Percentiles rank a stretch among this genome's conserved stretches.
Evolutionary conservation across 2,888 invertebrate genomes (phyloP).

Genomic region (Ennomos erosarius): DNA sequence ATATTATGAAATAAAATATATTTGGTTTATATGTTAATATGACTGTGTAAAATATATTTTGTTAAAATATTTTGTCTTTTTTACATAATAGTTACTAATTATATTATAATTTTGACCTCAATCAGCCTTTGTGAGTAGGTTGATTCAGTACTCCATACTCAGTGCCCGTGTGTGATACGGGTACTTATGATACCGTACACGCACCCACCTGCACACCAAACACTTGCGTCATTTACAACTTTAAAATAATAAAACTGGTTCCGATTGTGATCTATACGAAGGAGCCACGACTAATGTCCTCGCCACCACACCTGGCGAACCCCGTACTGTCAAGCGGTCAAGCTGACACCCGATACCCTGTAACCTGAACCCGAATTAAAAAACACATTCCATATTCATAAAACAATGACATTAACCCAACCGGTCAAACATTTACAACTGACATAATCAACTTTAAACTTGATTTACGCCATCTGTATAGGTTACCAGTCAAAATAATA

Average conservation of each 20-base stretch:
- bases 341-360: slow-evolving; percentile 55
- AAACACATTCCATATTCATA: slow-evolving; percentile 62
- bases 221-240: slow-evolving; percentile 84
- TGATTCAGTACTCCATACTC: slow-evolving; percentile 44
- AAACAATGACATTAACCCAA: slow-evolving; percentile 56
- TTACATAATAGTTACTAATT: too few relatives aligned
- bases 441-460: slow-evolving; percentile 49
- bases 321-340: slow-evolving; percentile 16
- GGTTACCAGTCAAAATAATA: slow-evolving; percentile 36
- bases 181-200: slow-evolving; percentile 65
- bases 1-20: too few relatives aligned
- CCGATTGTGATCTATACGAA: slow-evolving; percentile 82
- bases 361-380: slow-evolving; percentile 57
- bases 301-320: slow-evolving; percentile 70
- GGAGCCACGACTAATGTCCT: slow-evolving; percentile 77
- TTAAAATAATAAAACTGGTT: slow-evolving; percentile 84
- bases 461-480: slow-evolving; percentile 32
- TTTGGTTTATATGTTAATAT: too few relatives aligned
- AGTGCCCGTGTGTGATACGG: slow-evolving; percentile 52
- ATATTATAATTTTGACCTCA: too few relatives aligned
- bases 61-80: too few relatives aligned
- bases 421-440: slow-evolving; percentile 48
- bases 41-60: too few relatives aligned
- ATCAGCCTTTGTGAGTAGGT: neutral
- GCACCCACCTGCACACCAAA: slow-evolving; percentile 75